phyloP scores from a whole-genome alignment of 2,888 invertebrate species.

The Prenolepis imparis region DNA sequence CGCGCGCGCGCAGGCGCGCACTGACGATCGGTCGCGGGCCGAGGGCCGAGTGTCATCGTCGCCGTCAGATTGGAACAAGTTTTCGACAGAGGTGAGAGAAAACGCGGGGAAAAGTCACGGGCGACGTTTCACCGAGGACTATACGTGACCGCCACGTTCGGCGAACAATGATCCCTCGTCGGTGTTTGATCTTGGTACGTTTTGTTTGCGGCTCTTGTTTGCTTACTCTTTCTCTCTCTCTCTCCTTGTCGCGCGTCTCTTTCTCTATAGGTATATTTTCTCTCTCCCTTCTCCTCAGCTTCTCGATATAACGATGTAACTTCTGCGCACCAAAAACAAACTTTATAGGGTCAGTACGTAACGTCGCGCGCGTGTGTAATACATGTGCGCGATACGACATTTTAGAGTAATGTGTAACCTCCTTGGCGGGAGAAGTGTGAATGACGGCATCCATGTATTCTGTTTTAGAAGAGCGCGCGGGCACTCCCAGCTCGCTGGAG shows the following conservation, averaged over 20 bases:
- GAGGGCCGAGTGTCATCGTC: conserved; percentile 15
- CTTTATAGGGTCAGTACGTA: conserved; percentile 14
- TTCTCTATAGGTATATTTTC: neutral
- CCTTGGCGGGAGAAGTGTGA: neutral
- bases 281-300: neutral
- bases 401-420: conserved; percentile 23
- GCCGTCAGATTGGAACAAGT: conserved; percentile 15
- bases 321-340: conserved; percentile 54
- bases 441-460: conserved; percentile 42
- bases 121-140: neutral
- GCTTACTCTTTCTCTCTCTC: neutral
- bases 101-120: conserved; percentile 67
- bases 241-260: neutral
- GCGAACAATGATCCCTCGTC: neutral
- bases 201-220: neutral
- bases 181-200: neutral
- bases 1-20: neutral
- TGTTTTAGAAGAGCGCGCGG: conserved; percentile 76
- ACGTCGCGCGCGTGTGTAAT: conserved; percentile 30
- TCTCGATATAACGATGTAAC: conserved; percentile 35
- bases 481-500: conserved; percentile 62
- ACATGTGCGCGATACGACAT: conserved; percentile 33
- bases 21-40: neutral
- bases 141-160: neutral
- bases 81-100: conserved; percentile 59